phyloP scores from a whole-genome alignment of 2,888 invertebrate genomes.

The Thelaira solivaga region DNA sequence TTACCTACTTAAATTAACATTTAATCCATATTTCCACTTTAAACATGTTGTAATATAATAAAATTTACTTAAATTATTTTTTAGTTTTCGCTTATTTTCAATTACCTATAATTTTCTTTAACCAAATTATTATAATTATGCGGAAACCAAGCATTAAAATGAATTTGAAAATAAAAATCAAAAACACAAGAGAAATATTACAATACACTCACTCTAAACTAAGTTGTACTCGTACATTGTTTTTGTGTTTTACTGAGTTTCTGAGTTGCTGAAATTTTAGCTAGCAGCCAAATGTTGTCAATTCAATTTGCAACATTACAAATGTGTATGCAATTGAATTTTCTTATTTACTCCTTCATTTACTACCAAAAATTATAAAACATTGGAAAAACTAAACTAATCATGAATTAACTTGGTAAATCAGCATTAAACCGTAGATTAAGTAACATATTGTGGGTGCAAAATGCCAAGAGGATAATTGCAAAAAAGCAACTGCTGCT shows the following conservation, averaged over 20 bases:
- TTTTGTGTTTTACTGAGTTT: conserved; percentile 1
- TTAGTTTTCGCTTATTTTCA: conserved; percentile 45
- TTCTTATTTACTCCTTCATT: conserved; percentile 17
- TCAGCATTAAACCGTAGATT: conserved; percentile 58
- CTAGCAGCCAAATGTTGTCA: conserved; percentile 60
- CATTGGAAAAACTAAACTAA: conserved; percentile 22
- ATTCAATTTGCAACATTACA: conserved; percentile 62
- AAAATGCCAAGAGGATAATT: conserved; percentile 61
- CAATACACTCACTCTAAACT: conserved; percentile 41
- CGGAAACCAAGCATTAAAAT: conserved; percentile 60
- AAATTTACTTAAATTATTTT: conserved; percentile 36
- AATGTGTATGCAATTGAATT: conserved; percentile 48
- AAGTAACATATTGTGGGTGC: conserved; percentile 61
- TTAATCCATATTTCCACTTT: conserved; percentile 32
- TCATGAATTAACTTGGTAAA: conserved; percentile 54
- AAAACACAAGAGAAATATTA: conserved; percentile 36
- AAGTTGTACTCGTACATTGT: conserved; percentile 40
- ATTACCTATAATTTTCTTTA: conserved; percentile 56
- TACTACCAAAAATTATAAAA: conserved; percentile 18
- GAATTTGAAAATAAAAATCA: conserved; percentile 25
- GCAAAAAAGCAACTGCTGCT: conserved; percentile 44
- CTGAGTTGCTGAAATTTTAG: conserved; percentile 43
- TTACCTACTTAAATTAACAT: conserved; percentile 1
- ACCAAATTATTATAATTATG: conserved; percentile 60
- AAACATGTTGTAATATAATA: conserved; percentile 27